These are phyloP conservation scores for Sebastes variabilis DNA, from an alignment of 2,797 vertebrate species.

Conservation along the genomic window DNA sequence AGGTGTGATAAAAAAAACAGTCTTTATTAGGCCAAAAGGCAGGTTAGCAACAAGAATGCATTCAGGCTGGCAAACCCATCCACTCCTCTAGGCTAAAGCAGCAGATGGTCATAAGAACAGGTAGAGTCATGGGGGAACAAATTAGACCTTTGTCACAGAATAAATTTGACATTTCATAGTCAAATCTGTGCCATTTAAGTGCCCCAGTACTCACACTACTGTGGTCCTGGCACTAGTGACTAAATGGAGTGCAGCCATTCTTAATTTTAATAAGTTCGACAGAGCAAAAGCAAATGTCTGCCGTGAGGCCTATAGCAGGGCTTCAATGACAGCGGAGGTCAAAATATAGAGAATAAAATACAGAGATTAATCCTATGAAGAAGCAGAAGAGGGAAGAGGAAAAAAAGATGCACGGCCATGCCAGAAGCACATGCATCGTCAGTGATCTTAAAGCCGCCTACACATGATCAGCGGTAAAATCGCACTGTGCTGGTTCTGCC, in stretches of 20 bases:
- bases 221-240: not conserved
- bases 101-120: not conserved
- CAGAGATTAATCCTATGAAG: not conserved
- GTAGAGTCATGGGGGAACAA: not conserved
- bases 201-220: not conserved
- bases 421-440: not conserved
- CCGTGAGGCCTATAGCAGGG: not conserved
- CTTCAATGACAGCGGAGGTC: not conserved
- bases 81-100: not conserved
- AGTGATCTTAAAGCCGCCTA: not conserved
- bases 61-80: not conserved
- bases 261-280: not conserved
- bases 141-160: not conserved
- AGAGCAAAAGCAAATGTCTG: not conserved
- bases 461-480: no score
- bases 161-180: not conserved
- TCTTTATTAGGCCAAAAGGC: not conserved
- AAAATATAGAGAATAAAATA: not conserved
- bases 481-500: no score
- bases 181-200: not conserved
- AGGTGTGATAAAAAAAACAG: not conserved
- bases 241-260: not conserved
- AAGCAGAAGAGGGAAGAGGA: not conserved
- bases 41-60: not conserved
- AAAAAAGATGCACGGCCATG: not conserved